Evolutionary conservation across 53 echinoderm and acorn worm species (phyloP), one percentile per base, ranked within the genome.

Genomic region (Temnopleurus reevesii): DNA sequence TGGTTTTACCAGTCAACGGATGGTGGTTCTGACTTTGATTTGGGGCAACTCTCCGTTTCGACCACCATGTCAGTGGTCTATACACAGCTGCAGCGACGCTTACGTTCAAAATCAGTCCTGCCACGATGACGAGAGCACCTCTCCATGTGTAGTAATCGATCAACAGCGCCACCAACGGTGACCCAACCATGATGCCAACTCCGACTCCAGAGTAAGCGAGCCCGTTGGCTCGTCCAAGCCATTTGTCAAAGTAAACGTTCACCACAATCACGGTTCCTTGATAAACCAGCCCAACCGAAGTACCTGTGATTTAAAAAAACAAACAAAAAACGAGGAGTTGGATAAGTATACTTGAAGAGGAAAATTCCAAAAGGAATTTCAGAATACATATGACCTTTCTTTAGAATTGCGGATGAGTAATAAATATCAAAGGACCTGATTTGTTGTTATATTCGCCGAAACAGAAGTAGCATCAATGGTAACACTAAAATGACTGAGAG

Each of bases 51-150:
- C 25, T 41, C 47, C 29, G 12, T 51, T 49, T 51, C 12, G 81
- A 49, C 86, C 86, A 86, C 86, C 86, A 86, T 4, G 86, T 35
- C 25, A 86, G 64, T 3, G 86, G 86, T 63, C 86, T 24, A 7
- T 59, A 61, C 10, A 86, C 49, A 13, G 38, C 44, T 12, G 86
- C 86, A 21, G 46, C 30, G 46, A 63, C 86, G 26, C 86, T 59
- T 0, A 63, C 23, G 19, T 86, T 60, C 15, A 46, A 45, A 0
- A 35, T 31, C 13, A 86, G 44, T 19, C 86, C 86, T 12, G 86
- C 86, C 27, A 60, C 59, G 29, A 86, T 46, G 2, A 61, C 46
- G 13, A 86, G 44, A 2, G 61, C 63, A 1, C 86, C 86, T 23
- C 86, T 59, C 86, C 86, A 86, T 9, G 86, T 86, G 47, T 13